These are phyloP conservation scores for Euwallacea fornicatus DNA, from an alignment of 1,140 invertebrate species.

Conservation along the genomic window DNA sequence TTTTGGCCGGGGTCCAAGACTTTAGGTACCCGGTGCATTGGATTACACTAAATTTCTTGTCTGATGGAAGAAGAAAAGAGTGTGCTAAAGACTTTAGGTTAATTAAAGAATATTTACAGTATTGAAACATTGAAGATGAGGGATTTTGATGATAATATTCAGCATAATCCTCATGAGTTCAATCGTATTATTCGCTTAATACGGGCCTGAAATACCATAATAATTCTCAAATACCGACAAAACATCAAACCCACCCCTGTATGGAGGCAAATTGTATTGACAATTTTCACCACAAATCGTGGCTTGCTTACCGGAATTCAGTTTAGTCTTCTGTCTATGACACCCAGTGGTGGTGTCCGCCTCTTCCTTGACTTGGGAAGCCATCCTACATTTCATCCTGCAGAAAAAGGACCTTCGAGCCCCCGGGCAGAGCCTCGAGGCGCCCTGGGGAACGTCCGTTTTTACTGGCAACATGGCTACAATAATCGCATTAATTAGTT, in stretches of 20 bases:
- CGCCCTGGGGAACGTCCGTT: slow-evolving; percentile 76
- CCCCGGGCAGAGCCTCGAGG: slow-evolving; percentile 79
- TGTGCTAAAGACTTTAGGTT: background rate
- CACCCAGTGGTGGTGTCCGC: slow-evolving; percentile 65
- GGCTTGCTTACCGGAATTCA: slow-evolving; percentile 57
- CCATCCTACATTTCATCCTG: slow-evolving; percentile 81
- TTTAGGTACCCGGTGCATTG: slow-evolving; percentile 92
- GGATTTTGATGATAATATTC: too few relatives aligned
- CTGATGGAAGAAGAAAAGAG: slow-evolving; percentile 52
- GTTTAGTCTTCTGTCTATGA: slow-evolving; percentile 67
- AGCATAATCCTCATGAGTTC: too few relatives aligned
- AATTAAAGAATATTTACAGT: too few relatives aligned
- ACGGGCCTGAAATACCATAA: too few relatives aligned
- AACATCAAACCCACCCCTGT: too few relatives aligned
- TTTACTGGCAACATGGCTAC: slow-evolving; percentile 90
- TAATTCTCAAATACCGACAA: too few relatives aligned
- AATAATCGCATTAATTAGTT: too few relatives aligned
- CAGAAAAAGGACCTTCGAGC: slow-evolving; percentile 91
- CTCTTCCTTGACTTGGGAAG: slow-evolving; percentile 72
- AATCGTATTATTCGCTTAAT: too few relatives aligned
- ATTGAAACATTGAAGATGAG: too few relatives aligned
- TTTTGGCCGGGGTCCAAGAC: slow-evolving; percentile 83
- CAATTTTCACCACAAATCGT: background rate
- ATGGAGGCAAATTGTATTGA: background rate
- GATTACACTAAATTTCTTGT: slow-evolving; percentile 78